Percentiles rank a stretch among this genome's conserved stretches.
Conservation (phyloP, 2,113 vertebrate genomes). For the Mungos mungo region DNA sequence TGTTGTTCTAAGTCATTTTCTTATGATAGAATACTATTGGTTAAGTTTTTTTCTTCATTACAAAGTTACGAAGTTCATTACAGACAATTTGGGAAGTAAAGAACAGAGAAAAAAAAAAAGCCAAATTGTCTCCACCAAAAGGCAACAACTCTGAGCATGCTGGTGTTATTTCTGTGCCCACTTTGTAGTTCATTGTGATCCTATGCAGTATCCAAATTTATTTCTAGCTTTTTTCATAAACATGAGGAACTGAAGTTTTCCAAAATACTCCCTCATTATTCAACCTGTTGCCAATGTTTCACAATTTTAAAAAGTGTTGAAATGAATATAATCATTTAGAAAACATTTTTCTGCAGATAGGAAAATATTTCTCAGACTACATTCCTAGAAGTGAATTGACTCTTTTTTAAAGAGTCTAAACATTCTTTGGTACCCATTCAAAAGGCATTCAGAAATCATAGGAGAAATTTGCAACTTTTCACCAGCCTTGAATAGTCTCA, state of each 20-base stretch:
- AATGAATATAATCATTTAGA: constrained; percentile 49
- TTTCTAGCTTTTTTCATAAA: background rate
- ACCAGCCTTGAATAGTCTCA: background rate
- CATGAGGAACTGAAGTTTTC: constrained; percentile 7
- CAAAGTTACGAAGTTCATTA: background rate
- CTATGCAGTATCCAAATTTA: background rate
- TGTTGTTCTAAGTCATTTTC: background rate
- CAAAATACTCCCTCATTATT: constrained; percentile 29
- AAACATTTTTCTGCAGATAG: constrained; percentile 19
- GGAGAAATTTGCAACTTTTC: constrained; percentile 2
- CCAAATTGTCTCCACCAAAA: background rate
- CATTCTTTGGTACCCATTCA: background rate
- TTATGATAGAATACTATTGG: background rate
- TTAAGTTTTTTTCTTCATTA: background rate
- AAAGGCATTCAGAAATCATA: background rate
- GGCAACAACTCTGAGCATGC: background rate
- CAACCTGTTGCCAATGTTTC: background rate
- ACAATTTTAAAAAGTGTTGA: constrained; percentile 51
- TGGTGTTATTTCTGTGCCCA: background rate
- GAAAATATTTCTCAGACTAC: constrained; percentile 14
- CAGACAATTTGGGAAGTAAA: background rate
- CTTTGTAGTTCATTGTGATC: background rate
- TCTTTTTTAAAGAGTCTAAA: background rate
- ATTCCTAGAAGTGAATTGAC: constrained; percentile 33
- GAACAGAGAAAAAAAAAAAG: background rate